A percentile compares a stretch with the other conserved stretches of the same genome.
Conservation (phyloP, 2,888 invertebrate genomes). For the Proisotoma minuta region DNA sequence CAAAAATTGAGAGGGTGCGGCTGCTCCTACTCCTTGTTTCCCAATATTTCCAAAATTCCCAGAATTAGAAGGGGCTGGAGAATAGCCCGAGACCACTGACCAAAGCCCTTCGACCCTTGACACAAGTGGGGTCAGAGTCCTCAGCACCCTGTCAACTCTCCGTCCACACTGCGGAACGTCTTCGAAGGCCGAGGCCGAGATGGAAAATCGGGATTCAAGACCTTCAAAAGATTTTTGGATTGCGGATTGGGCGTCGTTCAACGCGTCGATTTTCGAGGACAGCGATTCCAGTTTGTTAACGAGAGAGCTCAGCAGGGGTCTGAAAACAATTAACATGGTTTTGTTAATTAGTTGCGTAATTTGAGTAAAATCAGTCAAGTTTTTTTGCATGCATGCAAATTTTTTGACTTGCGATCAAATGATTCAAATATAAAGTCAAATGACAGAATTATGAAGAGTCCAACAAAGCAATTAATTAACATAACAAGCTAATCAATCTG, state of each 20-base stretch:
- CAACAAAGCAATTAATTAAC: too few relatives aligned
- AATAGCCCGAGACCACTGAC: constrained; percentile 42
- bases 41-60: constrained; percentile 27
- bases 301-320: constrained; percentile 44
- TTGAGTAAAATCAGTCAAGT: too few relatives aligned
- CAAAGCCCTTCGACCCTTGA: constrained; percentile 45
- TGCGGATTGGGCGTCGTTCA: constrained; percentile 38
- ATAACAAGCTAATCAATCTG: too few relatives aligned
- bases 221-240: constrained; percentile 46
- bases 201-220: constrained; percentile 41
- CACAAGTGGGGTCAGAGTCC: constrained; percentile 46
- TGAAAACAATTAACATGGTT: too few relatives aligned
- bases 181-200: constrained; percentile 34
- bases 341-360: too few relatives aligned
- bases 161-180: constrained; percentile 46
- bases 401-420: too few relatives aligned
- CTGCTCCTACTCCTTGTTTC: constrained; percentile 21
- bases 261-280: constrained; percentile 40
- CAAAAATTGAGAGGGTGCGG: constrained; percentile 40
- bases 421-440: too few relatives aligned
- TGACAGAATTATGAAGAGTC: too few relatives aligned
- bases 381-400: too few relatives aligned
- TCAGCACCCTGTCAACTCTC: constrained; percentile 43
- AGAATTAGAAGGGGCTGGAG: constrained; percentile 15
- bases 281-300: constrained; percentile 42